These are phyloP conservation scores for Panopea generosa DNA, from an alignment of 2,888 invertebrate species.

Conservation along the genomic window DNA sequence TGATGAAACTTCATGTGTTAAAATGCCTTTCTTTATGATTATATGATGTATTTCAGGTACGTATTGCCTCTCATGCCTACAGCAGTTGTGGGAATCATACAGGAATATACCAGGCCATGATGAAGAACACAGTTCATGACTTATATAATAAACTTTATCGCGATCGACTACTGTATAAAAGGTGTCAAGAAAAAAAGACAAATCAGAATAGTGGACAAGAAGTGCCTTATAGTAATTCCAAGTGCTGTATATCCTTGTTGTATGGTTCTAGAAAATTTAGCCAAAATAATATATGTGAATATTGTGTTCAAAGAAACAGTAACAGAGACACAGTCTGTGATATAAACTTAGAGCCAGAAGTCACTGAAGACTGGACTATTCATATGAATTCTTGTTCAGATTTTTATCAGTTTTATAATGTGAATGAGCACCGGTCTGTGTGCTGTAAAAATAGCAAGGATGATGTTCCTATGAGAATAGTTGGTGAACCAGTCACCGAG, in stretches of 20 bases:
- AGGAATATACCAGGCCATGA: constrained; percentile 11
- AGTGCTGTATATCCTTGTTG: constrained; percentile 68
- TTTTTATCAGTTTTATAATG: constrained; percentile 71
- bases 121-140: constrained; percentile 12
- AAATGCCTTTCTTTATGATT: too few species aligned
- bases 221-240: constrained; percentile 39
- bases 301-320: constrained; percentile 58
- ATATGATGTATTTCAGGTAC: constrained; percentile 39
- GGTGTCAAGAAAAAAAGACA: constrained; percentile 40
- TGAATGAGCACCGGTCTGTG: constrained; percentile 71
- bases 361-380: constrained; percentile 41
- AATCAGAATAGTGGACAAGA: background rate
- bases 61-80: constrained; percentile 35
- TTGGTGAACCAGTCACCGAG: constrained; percentile 37
- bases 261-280: constrained; percentile 27
- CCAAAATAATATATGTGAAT: constrained; percentile 67
- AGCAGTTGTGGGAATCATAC: constrained; percentile 51
- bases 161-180: constrained; percentile 26
- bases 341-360: constrained; percentile 29
- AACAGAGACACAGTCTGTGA: constrained; percentile 54
- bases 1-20: too few species aligned
- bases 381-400: constrained; percentile 68
- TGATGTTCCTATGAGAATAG: constrained; percentile 39
- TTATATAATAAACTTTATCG: constrained; percentile 18
- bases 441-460: constrained; percentile 68